Evolutionary conservation across 2,113 vertebrate species (phyloP), one percentile per base, ranked within the genome.

Genomic region (Tenebrosternarchus preto): DNA sequence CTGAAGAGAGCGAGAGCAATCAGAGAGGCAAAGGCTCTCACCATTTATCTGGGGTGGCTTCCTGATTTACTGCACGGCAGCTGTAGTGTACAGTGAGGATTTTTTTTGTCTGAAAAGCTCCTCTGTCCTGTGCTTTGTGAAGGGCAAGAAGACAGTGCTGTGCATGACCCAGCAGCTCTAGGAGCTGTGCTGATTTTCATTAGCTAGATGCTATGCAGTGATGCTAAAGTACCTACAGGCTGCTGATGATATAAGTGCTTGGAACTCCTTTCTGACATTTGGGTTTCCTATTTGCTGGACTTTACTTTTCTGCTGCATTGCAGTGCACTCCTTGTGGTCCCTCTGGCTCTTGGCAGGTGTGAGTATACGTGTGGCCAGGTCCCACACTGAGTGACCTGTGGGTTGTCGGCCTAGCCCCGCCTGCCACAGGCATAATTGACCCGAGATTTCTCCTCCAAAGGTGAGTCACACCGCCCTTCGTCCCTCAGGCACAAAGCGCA

Each of bases 321-420:
- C 69, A 83, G 86, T 80, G 46, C 46, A 27, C 81, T 71, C 73
- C 82, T 60, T 87, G 83, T 83, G 85, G 83, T 87, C 69, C 87
- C 82, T 81, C 73, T 84, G 83, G 81, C 81, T 83, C 84, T 87
- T 89, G 87, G 90, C 87, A 88, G 90, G 86, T 87, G 67, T 33
- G 59, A 39, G 60, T n/a, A 39, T 16, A 24, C 24, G 53, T 57
- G 29, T 55, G 61, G 87, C 87, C 89, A 87, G 91, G 78, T 83
- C 85, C 84, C 87, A 83, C 84, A 78, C 85, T 80, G 91, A 85
- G 77, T 82, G 88, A 91, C 90, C 90, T 86, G 81, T 68, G 78
- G 83, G 87, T 90, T 90, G 89, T 86, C 75, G 72, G 85, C 83
- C 87, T 85, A 90, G 84, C 85, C 82, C 69, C 73, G 79, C 56